Conservation (phyloP, 1,140 invertebrate genomes). For the Halyomorpha halys region DNA sequence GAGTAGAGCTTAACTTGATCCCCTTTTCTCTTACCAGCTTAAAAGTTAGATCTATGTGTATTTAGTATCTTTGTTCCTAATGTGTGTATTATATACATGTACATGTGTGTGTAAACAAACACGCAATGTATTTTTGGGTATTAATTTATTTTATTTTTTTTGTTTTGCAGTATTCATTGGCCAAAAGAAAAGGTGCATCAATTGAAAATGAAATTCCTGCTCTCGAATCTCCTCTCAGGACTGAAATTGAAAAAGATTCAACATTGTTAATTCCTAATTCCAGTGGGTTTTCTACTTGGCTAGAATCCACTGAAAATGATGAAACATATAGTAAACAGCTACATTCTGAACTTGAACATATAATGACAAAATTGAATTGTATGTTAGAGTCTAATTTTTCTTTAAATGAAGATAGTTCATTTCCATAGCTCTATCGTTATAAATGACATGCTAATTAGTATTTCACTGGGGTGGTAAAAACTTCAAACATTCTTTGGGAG, state of each 20-base stretch:
- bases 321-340: conserved; percentile 6
- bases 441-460: too few relatives aligned
- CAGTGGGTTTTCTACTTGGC: conserved; percentile 18
- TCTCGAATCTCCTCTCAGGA: too few relatives aligned
- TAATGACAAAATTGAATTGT: conserved; percentile 17
- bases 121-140: too few relatives aligned
- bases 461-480: too few relatives aligned
- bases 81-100: too few relatives aligned
- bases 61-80: too few relatives aligned
- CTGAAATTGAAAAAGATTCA: conserved; percentile 2
- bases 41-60: too few relatives aligned
- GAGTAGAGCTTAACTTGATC: too few relatives aligned
- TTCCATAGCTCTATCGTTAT: too few relatives aligned
- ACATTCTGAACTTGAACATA: conserved; percentile 8
- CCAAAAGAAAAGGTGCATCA: neutral
- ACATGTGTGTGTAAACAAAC: too few relatives aligned
- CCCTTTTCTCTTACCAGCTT: too few relatives aligned
- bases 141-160: neutral
- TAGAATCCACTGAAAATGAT: neutral
- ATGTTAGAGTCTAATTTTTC: conserved; percentile 8
- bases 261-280: conserved; percentile 5
- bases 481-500: too few relatives aligned
- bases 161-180: neutral
- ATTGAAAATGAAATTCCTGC: neutral
- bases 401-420: neutral